Evolutionary conservation across 1,140 invertebrate genomes (phyloP).

Genomic region (Goniozus legneri): DNA sequence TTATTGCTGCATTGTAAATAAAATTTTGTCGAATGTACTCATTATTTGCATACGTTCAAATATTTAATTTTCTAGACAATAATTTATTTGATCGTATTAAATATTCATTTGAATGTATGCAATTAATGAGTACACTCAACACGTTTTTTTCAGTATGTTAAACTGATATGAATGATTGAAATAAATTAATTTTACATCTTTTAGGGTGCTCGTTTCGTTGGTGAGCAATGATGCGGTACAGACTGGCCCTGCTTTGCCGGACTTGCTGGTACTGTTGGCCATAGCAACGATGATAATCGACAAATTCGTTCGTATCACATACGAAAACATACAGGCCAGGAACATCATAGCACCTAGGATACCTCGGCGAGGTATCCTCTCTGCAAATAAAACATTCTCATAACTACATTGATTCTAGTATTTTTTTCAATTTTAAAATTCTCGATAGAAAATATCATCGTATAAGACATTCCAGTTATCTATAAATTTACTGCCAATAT

Average conservation of each 20-base stretch:
- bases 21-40: too few species aligned
- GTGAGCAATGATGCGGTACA: neutral
- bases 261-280: constrained; percentile 47
- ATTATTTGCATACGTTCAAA: too few species aligned
- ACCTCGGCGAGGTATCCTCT: constrained; percentile 49
- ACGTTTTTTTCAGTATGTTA: too few species aligned
- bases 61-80: too few species aligned
- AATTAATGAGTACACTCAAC: too few species aligned
- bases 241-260: constrained; percentile 14
- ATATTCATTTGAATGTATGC: too few species aligned
- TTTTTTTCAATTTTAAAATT: too few species aligned
- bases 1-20: too few species aligned
- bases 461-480: neutral
- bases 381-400: constrained; percentile 27
- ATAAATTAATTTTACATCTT: constrained; percentile 24
- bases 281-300: constrained; percentile 73
- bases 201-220: neutral
- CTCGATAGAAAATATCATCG: neutral
- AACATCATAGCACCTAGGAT: constrained; percentile 69
- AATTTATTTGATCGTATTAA: too few species aligned
- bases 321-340: constrained; percentile 67
- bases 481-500: too few species aligned
- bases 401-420: neutral
- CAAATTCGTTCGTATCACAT: constrained; percentile 71
- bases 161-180: too few species aligned